Evolutionary conservation across 1,140 invertebrate species (phyloP), one percentile per base, ranked within the genome.

Genomic region (Pogonomyrmex californicus): DNA sequence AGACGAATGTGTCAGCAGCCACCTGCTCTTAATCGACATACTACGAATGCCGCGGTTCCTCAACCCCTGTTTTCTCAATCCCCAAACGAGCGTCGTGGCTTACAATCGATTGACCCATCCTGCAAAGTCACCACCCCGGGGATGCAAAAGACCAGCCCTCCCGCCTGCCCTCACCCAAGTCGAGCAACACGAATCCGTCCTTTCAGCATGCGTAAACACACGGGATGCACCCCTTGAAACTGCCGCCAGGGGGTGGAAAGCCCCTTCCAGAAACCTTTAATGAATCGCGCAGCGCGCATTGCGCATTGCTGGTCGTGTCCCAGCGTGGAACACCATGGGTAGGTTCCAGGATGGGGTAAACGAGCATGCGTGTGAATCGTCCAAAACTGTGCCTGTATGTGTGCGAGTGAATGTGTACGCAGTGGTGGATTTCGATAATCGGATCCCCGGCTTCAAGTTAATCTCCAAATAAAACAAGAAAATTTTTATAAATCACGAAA

Each of bases 221-320:
- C 49, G 77, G 86, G 58, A n/a, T 75, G 66, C 71, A 85, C 47
- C 73, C 71, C 56, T 44, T 65, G 63, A 68, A 68, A 60, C 12
- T 44, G 62, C 56, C 33, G 49, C 71, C 17, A n/a, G 54, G 54
- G 86, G 88, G 41, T 41, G 56, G 71, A 83, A 58, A 83, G 47
- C 77, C 58, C 51, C 79, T 75, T 65, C 66, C 79, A 65, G 49
- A 49, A 51, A 60, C 14, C 33, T 23, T 30, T 85, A 75, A 78
- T 85, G 85, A 89, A 65, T 87, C 87, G 87, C 85, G 77, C 88
- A 86, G 79, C 56, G 73, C 71, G 71, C 86, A 85, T 88, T 89
- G 85, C 89, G 87, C 87, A 85, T 65, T 63, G 51, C 56, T 89
- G 49, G 60, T 89, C 89, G 66, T 88, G 75, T 90, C 66, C 47